A percentile compares a stretch with the other conserved stretches of the same genome.
phyloP scores from a whole-genome alignment of 1,140 invertebrate species.

The Heterodera carotae region DNA sequence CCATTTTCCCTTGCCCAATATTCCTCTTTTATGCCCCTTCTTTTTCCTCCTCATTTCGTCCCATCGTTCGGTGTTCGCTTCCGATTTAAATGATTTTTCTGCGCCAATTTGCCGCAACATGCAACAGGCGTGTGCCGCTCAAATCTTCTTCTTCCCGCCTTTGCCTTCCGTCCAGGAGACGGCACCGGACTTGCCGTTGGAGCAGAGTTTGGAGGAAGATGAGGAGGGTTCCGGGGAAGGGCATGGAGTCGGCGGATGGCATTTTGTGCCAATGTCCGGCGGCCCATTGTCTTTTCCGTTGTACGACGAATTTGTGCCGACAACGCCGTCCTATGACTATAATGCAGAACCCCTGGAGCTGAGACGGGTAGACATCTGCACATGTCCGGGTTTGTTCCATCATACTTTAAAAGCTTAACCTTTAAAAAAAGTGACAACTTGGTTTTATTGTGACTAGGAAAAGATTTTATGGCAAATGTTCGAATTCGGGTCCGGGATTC shows the following conservation, averaged over 20 bases:
- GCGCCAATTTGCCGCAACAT: slow-evolving; percentile 11
- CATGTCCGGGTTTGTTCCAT: slow-evolving; percentile 17
- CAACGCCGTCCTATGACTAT: slow-evolving; percentile 27
- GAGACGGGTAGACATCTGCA: slow-evolving; percentile 12
- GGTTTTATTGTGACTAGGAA: no score
- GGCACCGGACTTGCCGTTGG: not conserved
- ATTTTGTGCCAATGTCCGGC: slow-evolving; percentile 15
- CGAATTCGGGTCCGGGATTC: no score
- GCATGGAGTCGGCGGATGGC: not conserved
- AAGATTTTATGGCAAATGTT: no score
- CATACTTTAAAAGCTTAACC: not conserved
- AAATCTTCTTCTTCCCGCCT: slow-evolving; percentile 19
- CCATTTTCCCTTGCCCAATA: not conserved
- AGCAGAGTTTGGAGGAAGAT: not conserved
- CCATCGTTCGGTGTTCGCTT: not conserved
- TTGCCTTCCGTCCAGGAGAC: slow-evolving; percentile 1
- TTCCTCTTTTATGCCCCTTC: not conserved
- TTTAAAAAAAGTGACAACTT: not conserved
- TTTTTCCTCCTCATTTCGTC: not conserved
- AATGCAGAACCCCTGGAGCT: slow-evolving; percentile 15
- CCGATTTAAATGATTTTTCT: not conserved
- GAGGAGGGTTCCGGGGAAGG: slow-evolving; percentile 20
- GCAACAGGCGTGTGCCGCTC: slow-evolving; percentile 31
- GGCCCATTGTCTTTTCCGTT: slow-evolving; percentile 20
- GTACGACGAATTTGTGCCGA: slow-evolving; percentile 34